Conservation (phyloP, 2,888 invertebrate species). For the Andrena fulva region DNA sequence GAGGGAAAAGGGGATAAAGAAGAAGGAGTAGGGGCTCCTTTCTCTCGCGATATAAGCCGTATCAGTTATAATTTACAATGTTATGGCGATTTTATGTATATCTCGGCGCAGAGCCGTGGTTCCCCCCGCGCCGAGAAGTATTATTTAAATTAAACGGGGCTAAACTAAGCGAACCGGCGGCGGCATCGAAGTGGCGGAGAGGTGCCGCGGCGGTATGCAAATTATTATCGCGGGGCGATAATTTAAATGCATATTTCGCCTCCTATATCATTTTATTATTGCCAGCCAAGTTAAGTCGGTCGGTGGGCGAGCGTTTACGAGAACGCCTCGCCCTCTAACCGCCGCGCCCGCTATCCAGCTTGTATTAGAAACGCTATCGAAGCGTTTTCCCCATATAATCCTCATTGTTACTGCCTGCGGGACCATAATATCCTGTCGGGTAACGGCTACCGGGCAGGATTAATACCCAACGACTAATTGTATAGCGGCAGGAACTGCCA, state of each 20-base stretch:
- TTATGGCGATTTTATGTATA: slow-evolving; percentile 85
- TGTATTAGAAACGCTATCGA: slow-evolving; percentile 81
- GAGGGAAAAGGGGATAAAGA: slow-evolving; percentile 16
- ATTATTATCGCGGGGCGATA: slow-evolving; percentile 85
- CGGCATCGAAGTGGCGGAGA: slow-evolving; percentile 74
- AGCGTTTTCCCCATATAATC: slow-evolving; percentile 81
- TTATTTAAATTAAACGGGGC: slow-evolving; percentile 85
- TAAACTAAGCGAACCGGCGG: slow-evolving; percentile 84
- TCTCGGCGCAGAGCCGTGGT: slow-evolving; percentile 77
- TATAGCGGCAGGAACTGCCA: slow-evolving; percentile 71
- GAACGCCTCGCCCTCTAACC: slow-evolving; percentile 60
- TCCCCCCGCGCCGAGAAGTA: slow-evolving; percentile 81
- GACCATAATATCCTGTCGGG: slow-evolving; percentile 80
- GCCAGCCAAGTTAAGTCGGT: slow-evolving; percentile 83
- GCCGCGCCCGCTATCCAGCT: slow-evolving; percentile 49
- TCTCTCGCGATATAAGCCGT: slow-evolving; percentile 82
- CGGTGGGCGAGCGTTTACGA: slow-evolving; percentile 78
- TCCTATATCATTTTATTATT: slow-evolving; percentile 85
- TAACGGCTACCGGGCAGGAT: slow-evolving; percentile 77
- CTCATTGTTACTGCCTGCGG: slow-evolving; percentile 80
- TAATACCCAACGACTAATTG: slow-evolving; percentile 80
- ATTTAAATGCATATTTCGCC: slow-evolving; percentile 85
- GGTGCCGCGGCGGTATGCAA: slow-evolving; percentile 83
- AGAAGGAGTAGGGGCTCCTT: slow-evolving; percentile 44
- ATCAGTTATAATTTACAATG: slow-evolving; percentile 85